Evolutionary conservation across 2,113 vertebrate genomes (phyloP).

Genomic region (Phalacrocorax pelagicus): DNA sequence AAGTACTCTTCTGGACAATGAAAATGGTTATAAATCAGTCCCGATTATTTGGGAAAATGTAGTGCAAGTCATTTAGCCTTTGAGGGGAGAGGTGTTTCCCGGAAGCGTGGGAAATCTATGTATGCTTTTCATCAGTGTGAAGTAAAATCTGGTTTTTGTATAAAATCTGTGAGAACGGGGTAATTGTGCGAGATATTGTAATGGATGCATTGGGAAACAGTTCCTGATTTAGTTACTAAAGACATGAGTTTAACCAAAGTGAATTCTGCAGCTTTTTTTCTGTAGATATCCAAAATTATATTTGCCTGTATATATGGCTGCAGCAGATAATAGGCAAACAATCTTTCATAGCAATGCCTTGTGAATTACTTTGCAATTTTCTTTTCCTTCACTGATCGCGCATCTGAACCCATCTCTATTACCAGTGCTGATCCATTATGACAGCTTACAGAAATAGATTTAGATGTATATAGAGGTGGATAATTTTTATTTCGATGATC

Average conservation of each 20-base stretch:
- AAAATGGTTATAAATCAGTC: background rate
- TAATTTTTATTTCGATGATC: background rate
- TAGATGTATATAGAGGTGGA: background rate
- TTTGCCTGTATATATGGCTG: background rate
- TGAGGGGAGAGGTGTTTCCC: background rate
- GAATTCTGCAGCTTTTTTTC: background rate
- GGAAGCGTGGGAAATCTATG: background rate
- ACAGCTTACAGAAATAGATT: background rate
- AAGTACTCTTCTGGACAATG: background rate
- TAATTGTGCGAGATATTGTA: background rate
- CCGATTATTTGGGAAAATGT: background rate
- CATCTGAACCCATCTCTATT: background rate
- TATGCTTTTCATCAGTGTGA: background rate
- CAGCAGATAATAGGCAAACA: background rate
- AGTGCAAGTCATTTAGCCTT: background rate
- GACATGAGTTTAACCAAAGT: background rate
- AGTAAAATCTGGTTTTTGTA: background rate
- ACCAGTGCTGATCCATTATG: background rate
- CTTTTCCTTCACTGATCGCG: background rate
- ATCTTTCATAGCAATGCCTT: background rate
- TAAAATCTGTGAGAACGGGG: background rate
- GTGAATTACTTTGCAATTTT: background rate
- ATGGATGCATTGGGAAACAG: background rate
- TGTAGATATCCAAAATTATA: background rate
- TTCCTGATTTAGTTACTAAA: background rate